Evolutionary conservation across 1,140 invertebrate genomes (phyloP).

Genomic region (Solen grandis): DNA sequence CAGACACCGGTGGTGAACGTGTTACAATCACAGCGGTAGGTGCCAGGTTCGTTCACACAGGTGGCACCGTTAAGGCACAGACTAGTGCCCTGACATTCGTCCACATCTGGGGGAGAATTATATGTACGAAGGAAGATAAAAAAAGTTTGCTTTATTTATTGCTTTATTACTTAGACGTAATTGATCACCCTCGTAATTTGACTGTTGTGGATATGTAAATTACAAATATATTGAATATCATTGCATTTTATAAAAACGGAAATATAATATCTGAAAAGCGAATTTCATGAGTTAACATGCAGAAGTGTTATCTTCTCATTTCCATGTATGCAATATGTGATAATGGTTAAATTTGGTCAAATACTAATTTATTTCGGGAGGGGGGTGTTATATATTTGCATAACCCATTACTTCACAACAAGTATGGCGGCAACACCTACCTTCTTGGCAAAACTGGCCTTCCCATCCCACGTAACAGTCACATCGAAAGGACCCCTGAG

Average conservation of each 20-base stretch:
- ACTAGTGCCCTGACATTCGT: constrained; percentile 75
- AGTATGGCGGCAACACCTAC: no score
- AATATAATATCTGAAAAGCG: constrained; percentile 14
- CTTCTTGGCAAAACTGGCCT: constrained; percentile 44
- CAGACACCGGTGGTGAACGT: constrained; percentile 37
- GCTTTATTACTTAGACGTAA: not conserved
- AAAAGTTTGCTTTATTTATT: no score
- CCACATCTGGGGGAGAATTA: constrained; percentile 89
- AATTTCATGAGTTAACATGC: constrained; percentile 29
- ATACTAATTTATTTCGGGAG: no score
- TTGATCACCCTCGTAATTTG: not conserved
- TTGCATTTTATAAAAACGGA: not conserved
- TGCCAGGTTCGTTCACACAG: constrained; percentile 47
- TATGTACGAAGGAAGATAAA: no score
- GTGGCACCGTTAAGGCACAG: constrained; percentile 97
- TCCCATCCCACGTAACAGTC: constrained; percentile 11
- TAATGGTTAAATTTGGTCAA: no score
- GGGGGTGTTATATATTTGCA: no score
- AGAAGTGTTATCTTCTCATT: not conserved
- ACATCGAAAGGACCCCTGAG: constrained; percentile 15
- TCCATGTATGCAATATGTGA: no score
- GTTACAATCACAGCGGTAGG: constrained; percentile 46
- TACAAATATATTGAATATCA: constrained; percentile 9
- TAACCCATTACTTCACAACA: no score
- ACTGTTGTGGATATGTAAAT: not conserved